Evolutionary conservation across 2,888 invertebrate genomes (phyloP), one percentile per base, ranked within the genome.

Genomic region (Octonoba sinensis): DNA sequence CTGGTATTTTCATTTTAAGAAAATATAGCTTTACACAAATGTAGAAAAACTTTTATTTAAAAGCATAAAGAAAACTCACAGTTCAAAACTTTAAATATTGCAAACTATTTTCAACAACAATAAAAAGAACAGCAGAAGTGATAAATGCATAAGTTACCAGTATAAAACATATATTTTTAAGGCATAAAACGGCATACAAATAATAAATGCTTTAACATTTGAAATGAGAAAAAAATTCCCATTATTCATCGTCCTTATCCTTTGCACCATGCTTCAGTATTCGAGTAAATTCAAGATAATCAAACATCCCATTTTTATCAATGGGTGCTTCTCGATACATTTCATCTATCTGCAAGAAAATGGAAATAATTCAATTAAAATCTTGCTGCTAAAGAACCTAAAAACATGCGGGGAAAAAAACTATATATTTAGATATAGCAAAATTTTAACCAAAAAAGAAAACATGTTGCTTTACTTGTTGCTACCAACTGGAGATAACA

Each of bases 271-370:
- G 99, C 89, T 99, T 99, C 86, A 99, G 91, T 88, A 99, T 99
- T 87, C 98, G 93, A 49, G 99, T 99, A 89, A 99, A 99, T 91
- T 99, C 99, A 69, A 97, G 93, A 88, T 99, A 99, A 90, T 99
- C 96, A 88, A 99, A 99, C 88, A 96, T 92, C 0, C 95, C 94
- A 85, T 91, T 90, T 87, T 96, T 95, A 65, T 86, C 85, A 87
- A 99, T 99, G 3, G 99, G 99, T 47, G 99, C 99, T 89, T 99
- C 99, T 6, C 98, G 92, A 87, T 97, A 95, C 96, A 99, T 97
- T 89, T 99, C 98, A 89, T 99, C 99, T 0, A 99, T 92, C 92
- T 92, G 86, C 22, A 87, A 86, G 72, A 46, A 44, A 49, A 54
- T 51, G 16, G 3, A 70, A 27, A 11, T 47, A 22, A 18, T 16